Evolutionary conservation across 2,888 invertebrate species (phyloP), one percentile per base, ranked within the genome.

Genomic region (Tinea trinotella): DNA sequence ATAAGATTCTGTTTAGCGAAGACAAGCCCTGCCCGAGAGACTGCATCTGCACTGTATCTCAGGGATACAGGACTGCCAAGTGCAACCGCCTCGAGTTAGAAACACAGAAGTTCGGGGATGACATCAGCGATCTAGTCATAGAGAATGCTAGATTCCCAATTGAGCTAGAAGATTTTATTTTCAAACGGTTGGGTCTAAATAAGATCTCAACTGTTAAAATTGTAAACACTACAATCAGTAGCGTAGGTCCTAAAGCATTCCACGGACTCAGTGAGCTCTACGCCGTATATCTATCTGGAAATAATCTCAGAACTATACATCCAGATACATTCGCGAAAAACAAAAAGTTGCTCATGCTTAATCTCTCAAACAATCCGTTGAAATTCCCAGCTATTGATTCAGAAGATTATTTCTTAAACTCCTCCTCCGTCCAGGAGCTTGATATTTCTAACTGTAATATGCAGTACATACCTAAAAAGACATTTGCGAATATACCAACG

Each of bases 391-490:
- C 70, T 56, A 67, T 70, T 55, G 76, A 70, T 56, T 70, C 79
- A 1, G 68, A 75, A 40, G 82, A 87, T 24, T 88, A 87, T 57
- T 82, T 90, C 60, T 64, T 91, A 1, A 88, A 90, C 55, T 87
- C 91, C 4, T 82, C 88, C 2, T 89, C 89, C 24, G 87, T 92
- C 46, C 90, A 91, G 62, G 93, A 93, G 68, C 80, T 94, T 22
- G 91, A 91, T 63, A 83, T 93, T 48, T 91, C 92, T 1, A 88
- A 89, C 60, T 93, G 93, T 70, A 89, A 90, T 56, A 80, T 94
- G 60, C 81, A 88, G 59, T 87, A 89, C 63, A 81, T 94, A 55
- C 89, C 90, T 2, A 88, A 88, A 17, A 87, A 87, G 46, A 89
- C 90, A 0, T 92, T 93, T 65, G 81, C 85, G 7, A 87, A 90